Percentiles rank a stretch among this genome's conserved stretches.
phyloP scores from a whole-genome alignment of 1,140 invertebrate genomes.

The Drosophila serrata region DNA sequence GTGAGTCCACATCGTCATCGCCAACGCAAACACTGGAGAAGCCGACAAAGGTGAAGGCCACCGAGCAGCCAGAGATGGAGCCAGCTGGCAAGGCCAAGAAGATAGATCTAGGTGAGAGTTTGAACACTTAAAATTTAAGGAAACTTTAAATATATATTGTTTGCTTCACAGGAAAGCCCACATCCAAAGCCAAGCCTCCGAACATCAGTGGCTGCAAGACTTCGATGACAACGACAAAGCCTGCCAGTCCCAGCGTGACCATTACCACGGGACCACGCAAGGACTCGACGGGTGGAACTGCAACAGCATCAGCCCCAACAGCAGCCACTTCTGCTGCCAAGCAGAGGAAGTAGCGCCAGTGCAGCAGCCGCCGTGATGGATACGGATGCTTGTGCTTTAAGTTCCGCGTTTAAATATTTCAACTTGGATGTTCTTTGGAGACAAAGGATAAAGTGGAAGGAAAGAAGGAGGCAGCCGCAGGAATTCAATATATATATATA shows the following conservation, averaged over 20 bases:
- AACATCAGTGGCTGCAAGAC: constrained; percentile 52
- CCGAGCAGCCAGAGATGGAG: constrained; percentile 41
- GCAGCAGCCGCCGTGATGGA: constrained; percentile 6
- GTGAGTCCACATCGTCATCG: constrained; percentile 65
- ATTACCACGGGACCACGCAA: constrained; percentile 47
- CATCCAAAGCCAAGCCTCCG: constrained; percentile 29
- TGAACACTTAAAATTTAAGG: background rate
- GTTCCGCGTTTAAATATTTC: constrained; percentile 62
- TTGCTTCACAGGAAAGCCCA: constrained; percentile 28
- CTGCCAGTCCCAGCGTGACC: constrained; percentile 40
- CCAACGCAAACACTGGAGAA: constrained; percentile 70
- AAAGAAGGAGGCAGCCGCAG: constrained; percentile 25
- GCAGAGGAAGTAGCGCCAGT: constrained; percentile 71
- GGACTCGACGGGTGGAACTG: constrained; percentile 32
- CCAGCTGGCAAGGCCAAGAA: constrained; percentile 46
- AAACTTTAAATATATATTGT: background rate
- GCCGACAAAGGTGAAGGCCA: constrained; percentile 44
- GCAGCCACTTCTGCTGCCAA: constrained; percentile 51
- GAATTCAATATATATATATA: constrained; percentile 57
- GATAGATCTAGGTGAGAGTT: constrained; percentile 43
- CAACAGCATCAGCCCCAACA: constrained; percentile 13
- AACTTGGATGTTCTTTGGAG: constrained; percentile 41
- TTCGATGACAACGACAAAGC: constrained; percentile 77
- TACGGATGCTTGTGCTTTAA: constrained; percentile 71
- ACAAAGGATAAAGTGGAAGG: background rate